A percentile compares a stretch with the other conserved stretches of the same genome.
These are phyloP conservation scores for Eupithecia dodoneata DNA, from an alignment of 2,888 invertebrate genomes.

Conservation along the genomic window DNA sequence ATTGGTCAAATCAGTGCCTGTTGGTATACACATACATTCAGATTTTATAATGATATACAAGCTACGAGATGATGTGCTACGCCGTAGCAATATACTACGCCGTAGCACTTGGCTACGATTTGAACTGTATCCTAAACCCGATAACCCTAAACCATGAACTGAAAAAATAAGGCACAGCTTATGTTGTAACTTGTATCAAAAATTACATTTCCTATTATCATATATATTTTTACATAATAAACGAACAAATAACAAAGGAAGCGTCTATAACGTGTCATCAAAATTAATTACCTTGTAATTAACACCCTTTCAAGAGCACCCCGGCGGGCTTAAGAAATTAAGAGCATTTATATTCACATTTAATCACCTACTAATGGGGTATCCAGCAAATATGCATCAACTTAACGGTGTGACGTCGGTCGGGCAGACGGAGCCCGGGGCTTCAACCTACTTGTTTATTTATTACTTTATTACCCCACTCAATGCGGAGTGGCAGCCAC, in stretches of 20 bases:
- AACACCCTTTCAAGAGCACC: conserved; percentile 12
- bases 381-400: conserved; percentile 25
- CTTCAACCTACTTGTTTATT: conserved; percentile 72
- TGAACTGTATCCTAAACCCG: not conserved
- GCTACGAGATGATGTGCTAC: not conserved
- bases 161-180: not conserved
- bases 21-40: too few relatives aligned
- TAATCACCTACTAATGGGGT: conserved; percentile 19
- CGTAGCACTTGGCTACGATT: not conserved
- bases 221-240: not conserved
- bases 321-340: conserved; percentile 11
- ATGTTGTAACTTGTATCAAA: not conserved
- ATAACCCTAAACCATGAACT: not conserved
- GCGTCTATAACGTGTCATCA: conserved; percentile 15
- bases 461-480: conserved; percentile 77
- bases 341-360: conserved; percentile 24
- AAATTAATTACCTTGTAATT: conserved; percentile 22
- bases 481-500: conserved; percentile 72
- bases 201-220: not conserved
- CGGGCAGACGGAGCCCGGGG: conserved; percentile 25
- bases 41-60: too few relatives aligned
- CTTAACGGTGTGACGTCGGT: conserved; percentile 20
- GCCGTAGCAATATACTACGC: not conserved
- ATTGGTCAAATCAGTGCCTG: too few relatives aligned
- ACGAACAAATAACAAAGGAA: conserved; percentile 15